Evolutionary conservation across 2,113 vertebrate genomes (phyloP).

Genomic region (Prietella phreatophila): DNA sequence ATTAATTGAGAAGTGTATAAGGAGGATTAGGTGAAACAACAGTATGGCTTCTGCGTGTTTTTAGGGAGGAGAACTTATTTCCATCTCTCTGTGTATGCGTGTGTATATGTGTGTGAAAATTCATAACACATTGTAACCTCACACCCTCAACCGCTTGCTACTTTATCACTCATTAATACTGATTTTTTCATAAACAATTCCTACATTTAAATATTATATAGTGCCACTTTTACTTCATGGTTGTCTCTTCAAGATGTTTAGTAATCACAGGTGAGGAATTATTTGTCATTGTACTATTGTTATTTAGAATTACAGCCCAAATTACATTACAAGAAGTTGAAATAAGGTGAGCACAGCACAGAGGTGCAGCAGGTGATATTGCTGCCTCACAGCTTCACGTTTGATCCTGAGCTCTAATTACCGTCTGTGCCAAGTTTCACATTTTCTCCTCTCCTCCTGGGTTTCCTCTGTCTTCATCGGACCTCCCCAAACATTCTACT

Average conservation of each 20-base stretch:
- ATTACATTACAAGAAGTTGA: neutral
- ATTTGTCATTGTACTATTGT: neutral
- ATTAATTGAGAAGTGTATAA: neutral
- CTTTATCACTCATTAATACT: neutral
- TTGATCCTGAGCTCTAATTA: neutral
- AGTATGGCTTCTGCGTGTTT: conserved; percentile 11
- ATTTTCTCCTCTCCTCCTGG: neutral
- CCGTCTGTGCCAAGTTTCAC: neutral
- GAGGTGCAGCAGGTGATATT: neutral
- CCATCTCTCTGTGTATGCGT: neutral
- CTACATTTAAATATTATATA: neutral
- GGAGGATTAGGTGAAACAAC: neutral
- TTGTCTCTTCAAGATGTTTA: neutral
- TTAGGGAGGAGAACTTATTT: conserved; percentile 33
- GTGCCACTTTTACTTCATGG: neutral
- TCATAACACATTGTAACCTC: neutral
- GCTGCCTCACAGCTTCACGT: neutral
- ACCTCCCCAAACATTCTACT: neutral
- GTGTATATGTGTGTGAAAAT: neutral
- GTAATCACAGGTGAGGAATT: neutral
- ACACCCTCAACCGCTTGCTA: neutral
- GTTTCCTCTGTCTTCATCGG: neutral
- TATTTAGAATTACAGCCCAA: neutral
- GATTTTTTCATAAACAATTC: neutral
- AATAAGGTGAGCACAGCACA: neutral